Evolutionary conservation across 2,113 vertebrate species (phyloP), one percentile per base, ranked within the genome.

Genomic region (Apodemus sylvaticus): DNA sequence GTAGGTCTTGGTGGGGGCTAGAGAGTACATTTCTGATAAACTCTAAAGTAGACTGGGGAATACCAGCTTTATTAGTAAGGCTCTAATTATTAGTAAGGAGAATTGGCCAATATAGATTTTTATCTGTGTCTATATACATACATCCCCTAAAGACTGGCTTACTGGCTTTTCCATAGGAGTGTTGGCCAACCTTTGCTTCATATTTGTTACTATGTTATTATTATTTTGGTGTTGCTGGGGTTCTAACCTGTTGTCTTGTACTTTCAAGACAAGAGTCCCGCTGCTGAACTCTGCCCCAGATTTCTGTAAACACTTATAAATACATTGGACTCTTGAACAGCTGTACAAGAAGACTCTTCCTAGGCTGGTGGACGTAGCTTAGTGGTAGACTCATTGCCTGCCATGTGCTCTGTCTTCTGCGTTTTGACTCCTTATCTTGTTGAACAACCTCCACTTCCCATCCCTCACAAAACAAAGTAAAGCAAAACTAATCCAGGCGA

Each of bases 131-230:
- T 71, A 17, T 45, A 90, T 48, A 87, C 85, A 16, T 8, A 64
- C 51, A 73, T 51, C 64, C 60, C 19, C 55, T 89, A 93, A 85
- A 88, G 45, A 73, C 77, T 51, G 5, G 13, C 81, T 73, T 79
- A 81, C 92, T 45, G 94, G 60, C 34, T 81, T 94, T 95, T 90
- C 58, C 16, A 53, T 13, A 48, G 85, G 42, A 90, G 76, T 92
- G 85, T 26, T 94, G 64, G 76, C n/a, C 51, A 90, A n/a, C 53
- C n/a, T 66, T 0, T 91, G 62, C 20, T 66, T 96, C 36, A 48
- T 58, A 60, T 53, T 90, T 92, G 62, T 73, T 89, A 26, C 55
- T 11, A 17, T 68, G 24, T 20, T 86, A 3, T 24, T 48, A 5
- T 68, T 68, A 68, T 14, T 89, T 60, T 76, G 26, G 42, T 94